phyloP scores from a whole-genome alignment of 1,140 invertebrate genomes.

The Littorina saxatilis region DNA sequence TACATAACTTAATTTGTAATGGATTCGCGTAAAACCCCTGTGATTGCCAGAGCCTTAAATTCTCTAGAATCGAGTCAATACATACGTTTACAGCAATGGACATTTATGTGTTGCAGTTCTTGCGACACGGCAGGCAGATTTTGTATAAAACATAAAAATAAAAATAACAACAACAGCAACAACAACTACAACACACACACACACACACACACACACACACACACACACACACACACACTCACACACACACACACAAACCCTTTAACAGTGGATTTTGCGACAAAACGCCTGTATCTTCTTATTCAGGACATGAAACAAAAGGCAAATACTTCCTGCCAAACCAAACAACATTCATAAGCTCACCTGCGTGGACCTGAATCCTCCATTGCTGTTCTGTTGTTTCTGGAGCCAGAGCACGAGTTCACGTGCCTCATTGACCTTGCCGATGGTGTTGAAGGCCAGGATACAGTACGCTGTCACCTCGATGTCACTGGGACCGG shows the following conservation, averaged over 20 bases:
- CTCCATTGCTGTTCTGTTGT: constrained; percentile 85
- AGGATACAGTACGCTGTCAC: constrained; percentile 89
- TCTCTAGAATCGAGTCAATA: too few species aligned
- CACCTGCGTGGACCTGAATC: constrained; percentile 84
- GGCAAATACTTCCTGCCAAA: too few species aligned
- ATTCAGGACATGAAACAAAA: too few species aligned
- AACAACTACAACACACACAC: neutral
- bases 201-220: neutral
- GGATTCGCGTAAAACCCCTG: too few species aligned
- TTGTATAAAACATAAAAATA: constrained; percentile 61
- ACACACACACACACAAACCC: neutral
- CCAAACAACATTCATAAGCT: neutral
- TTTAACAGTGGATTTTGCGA: too few species aligned
- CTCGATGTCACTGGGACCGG: constrained; percentile 83
- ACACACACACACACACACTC: neutral
- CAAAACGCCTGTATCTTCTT: too few species aligned
- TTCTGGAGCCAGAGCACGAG: constrained; percentile 88
- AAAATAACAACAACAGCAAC: constrained; percentile 70
- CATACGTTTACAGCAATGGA: too few species aligned
- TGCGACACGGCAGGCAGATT: too few species aligned
- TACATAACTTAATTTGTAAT: too few species aligned
- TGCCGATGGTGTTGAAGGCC: constrained; percentile 76
- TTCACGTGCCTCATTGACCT: constrained; percentile 38
- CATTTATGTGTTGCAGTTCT: too few species aligned
- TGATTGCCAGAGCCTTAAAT: too few species aligned